Percentiles rank a stretch among this genome's conserved stretches.
These are phyloP conservation scores for Litocranius walleri DNA, from an alignment of 2,113 vertebrate genomes.

Conservation along the genomic window DNA sequence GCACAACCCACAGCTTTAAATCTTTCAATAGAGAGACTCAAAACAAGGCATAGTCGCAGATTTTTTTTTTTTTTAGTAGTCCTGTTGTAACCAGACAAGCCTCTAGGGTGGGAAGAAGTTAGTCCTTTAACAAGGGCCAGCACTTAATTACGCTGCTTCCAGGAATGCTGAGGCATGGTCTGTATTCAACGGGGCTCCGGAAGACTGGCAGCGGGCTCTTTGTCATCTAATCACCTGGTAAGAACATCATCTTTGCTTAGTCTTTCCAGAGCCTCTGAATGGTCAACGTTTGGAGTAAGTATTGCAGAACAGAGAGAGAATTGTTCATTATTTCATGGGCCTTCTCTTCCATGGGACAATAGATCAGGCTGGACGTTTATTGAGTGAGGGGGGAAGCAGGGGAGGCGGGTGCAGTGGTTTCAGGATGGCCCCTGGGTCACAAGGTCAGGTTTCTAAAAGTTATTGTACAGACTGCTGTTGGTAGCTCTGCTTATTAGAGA, in stretches of 20 bases:
- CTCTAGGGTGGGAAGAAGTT: conserved; percentile 51
- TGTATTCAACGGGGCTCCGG: conserved; percentile 45
- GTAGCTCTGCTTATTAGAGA: conserved; percentile 69
- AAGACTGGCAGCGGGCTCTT: conserved; percentile 45
- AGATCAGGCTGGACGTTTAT: conserved; percentile 61
- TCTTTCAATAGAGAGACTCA: conserved; percentile 12
- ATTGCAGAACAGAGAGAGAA: conserved; percentile 53
- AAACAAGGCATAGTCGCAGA: neutral
- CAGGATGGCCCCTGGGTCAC: conserved; percentile 65
- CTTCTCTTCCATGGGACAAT: conserved; percentile 59
- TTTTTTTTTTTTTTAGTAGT: conserved; percentile 6
- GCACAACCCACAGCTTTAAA: neutral
- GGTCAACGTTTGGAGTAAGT: conserved; percentile 53
- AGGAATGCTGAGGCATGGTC: conserved; percentile 47
- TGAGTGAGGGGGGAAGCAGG: conserved; percentile 43
- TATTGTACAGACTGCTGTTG: conserved; percentile 58
- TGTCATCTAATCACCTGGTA: conserved; percentile 71
- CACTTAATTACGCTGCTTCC: conserved; percentile 53
- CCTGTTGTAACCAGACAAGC: conserved; percentile 39
- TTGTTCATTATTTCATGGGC: conserved; percentile 67
- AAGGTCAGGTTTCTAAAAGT: conserved; percentile 72
- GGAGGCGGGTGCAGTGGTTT: conserved; percentile 31
- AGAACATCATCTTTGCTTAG: conserved; percentile 64
- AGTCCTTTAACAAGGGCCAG: conserved; percentile 39
- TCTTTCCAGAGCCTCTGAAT: conserved; percentile 55